Evolutionary conservation across 30 jellyfish, hydroid and myxozoan species (phyloP).

Genomic region (Catostylus mosaicus): DNA sequence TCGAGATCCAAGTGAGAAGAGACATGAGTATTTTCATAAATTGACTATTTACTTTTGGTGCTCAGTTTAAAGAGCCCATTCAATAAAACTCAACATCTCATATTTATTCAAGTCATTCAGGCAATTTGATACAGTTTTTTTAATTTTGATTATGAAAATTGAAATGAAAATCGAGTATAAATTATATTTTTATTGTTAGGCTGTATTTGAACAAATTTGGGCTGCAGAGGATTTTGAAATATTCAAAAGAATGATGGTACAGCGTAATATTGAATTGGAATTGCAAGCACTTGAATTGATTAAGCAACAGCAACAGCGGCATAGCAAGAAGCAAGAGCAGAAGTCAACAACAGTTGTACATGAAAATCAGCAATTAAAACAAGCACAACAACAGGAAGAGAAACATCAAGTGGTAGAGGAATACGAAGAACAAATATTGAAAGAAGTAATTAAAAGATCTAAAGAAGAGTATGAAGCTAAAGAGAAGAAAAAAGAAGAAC

Average conservation of each 20-base stretch:
- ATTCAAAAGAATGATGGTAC: conserved; percentile 96
- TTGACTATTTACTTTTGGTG: too few species aligned
- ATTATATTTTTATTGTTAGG: conserved; percentile 38
- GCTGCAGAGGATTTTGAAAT: conserved; percentile 97
- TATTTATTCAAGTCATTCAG: too few species aligned
- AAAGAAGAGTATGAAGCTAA: conserved; percentile 83
- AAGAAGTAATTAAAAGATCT: conserved; percentile 77
- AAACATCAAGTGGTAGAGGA: not conserved
- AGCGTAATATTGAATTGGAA: conserved; percentile 89
- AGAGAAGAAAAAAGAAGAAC: conserved; percentile 15
- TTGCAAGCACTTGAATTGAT: conserved; percentile 93
- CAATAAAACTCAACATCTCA: too few species aligned
- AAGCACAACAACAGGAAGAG: conserved; percentile 5
- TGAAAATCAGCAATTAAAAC: conserved; percentile 1
- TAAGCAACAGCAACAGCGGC: conserved; percentile 73
- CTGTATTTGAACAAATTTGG: conserved; percentile 93
- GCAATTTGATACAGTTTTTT: too few species aligned
- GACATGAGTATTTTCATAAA: too few species aligned
- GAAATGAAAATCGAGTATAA: too few species aligned
- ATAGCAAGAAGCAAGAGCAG: not conserved
- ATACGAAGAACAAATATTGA: conserved; percentile 82
- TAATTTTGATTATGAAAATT: too few species aligned
- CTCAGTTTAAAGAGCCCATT: too few species aligned
- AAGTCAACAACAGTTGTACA: not conserved
- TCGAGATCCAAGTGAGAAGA: too few species aligned